Conservation (phyloP, 2,888 invertebrate genomes). For the Spilarctia lutea region DNA sequence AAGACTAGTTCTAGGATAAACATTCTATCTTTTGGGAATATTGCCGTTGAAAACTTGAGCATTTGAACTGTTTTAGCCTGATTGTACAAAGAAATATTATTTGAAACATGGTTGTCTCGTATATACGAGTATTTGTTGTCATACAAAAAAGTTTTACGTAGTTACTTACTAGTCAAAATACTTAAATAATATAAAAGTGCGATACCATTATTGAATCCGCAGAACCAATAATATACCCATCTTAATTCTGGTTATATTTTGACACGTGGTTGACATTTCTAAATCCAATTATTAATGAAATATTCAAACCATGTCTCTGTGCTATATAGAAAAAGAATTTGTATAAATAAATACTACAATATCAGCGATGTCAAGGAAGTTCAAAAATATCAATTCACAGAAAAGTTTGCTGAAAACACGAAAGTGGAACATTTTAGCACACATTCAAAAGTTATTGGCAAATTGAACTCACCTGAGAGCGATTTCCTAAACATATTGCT, state of each 20-base stretch:
- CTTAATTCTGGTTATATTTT: background rate
- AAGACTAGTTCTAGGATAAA: conserved; percentile 60
- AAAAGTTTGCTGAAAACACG: background rate
- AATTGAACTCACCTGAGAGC: conserved; percentile 26
- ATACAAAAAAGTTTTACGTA: conserved; percentile 6
- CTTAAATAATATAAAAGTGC: background rate
- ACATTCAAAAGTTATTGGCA: conserved; percentile 21
- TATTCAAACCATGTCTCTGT: background rate
- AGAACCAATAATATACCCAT: background rate
- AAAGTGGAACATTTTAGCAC: conserved; percentile 12
- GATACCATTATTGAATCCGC: background rate
- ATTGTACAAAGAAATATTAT: background rate
- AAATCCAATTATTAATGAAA: background rate
- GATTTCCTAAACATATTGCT: conserved; percentile 40
- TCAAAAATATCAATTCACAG: background rate
- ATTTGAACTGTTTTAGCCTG: conserved; percentile 16
- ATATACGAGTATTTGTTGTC: background rate
- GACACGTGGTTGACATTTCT: background rate
- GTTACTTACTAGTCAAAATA: background rate
- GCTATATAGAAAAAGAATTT: background rate
- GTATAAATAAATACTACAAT: background rate
- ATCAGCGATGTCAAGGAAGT: background rate
- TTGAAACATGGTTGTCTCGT: background rate
- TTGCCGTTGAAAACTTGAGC: conserved; percentile 38
- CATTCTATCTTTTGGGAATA: conserved; percentile 36